phyloP scores from a whole-genome alignment of 1,140 invertebrate genomes.

The Bombus difficillimus region DNA sequence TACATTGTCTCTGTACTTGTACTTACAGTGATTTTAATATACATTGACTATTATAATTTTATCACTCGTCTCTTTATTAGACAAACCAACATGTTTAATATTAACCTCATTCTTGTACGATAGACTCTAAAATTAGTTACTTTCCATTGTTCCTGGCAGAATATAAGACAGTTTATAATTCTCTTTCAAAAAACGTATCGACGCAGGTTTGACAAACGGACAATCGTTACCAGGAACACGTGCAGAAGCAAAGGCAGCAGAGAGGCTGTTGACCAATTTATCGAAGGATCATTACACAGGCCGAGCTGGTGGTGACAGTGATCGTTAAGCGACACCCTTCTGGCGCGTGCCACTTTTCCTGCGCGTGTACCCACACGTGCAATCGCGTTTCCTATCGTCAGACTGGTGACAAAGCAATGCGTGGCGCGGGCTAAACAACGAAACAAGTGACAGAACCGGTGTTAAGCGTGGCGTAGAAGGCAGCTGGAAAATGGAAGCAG shows the following conservation, averaged over 20 bases:
- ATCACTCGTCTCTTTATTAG: no score
- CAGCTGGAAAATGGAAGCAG: conserved; percentile 1
- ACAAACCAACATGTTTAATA: no score
- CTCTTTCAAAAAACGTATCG: background rate
- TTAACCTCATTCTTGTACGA: no score
- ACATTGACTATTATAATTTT: no score
- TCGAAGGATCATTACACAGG: conserved; percentile 5
- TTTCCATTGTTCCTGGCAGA: no score
- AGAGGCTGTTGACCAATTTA: conserved; percentile 7
- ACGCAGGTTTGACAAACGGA: no score
- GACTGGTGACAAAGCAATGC: background rate
- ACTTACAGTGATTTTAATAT: no score
- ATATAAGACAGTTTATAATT: background rate
- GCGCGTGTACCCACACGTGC: background rate
- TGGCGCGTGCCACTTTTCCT: conserved; percentile 31
- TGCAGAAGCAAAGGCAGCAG: conserved; percentile 3
- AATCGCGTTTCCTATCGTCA: background rate
- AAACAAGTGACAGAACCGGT: conserved; percentile 19
- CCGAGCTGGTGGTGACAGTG: conserved; percentile 7
- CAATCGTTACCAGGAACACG: background rate
- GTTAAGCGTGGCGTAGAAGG: background rate
- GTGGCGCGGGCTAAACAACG: background rate
- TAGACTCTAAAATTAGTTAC: no score
- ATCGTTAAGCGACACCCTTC: conserved; percentile 29
- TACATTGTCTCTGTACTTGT: no score